Percentiles rank a stretch among this genome's conserved stretches.
phyloP scores from a whole-genome alignment of 2,797 vertebrate genomes.

The Labeo calbasu region DNA sequence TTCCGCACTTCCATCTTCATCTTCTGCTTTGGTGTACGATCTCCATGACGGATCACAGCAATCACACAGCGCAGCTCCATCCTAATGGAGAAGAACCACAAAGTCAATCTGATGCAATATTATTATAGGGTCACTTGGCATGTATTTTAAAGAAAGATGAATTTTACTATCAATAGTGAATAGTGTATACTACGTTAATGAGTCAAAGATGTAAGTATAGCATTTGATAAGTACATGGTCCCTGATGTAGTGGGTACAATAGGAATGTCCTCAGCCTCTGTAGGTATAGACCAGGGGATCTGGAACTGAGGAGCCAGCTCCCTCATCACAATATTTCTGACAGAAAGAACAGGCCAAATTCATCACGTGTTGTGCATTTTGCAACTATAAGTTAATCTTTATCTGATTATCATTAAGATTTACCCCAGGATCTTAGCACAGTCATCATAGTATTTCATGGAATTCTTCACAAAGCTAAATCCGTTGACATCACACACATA shows the following conservation, averaged over 20 bases:
- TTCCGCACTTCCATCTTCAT: conserved; percentile 99
- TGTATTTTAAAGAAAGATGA: neutral
- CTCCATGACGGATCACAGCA: conserved; percentile 94
- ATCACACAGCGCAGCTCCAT: conserved; percentile 99
- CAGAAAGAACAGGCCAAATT: conserved; percentile 11
- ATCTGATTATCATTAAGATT: neutral
- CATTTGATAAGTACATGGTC: conserved; percentile 87
- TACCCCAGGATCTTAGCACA: conserved; percentile 99
- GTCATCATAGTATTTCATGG: conserved; percentile 99
- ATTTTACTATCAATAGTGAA: neutral
- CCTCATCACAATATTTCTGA: conserved; percentile 97
- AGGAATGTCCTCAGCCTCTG: conserved; percentile 97
- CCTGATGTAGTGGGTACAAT: conserved; percentile 98
- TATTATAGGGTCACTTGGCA: conserved; percentile 1
- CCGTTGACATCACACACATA: conserved; percentile 98
- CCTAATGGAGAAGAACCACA: conserved; percentile 72
- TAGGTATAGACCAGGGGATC: conserved; percentile 98
- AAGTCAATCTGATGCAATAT: conserved; percentile 5
- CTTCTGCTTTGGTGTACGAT: conserved; percentile 97
- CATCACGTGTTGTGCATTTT: neutral
- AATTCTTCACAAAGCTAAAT: conserved; percentile 99
- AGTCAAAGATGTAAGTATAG: neutral
- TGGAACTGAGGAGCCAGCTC: conserved; percentile 98
- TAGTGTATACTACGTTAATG: neutral
- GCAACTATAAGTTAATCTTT: neutral